phyloP scores from a whole-genome alignment of 2,113 vertebrate species.

The Oryzias javanicus region DNA sequence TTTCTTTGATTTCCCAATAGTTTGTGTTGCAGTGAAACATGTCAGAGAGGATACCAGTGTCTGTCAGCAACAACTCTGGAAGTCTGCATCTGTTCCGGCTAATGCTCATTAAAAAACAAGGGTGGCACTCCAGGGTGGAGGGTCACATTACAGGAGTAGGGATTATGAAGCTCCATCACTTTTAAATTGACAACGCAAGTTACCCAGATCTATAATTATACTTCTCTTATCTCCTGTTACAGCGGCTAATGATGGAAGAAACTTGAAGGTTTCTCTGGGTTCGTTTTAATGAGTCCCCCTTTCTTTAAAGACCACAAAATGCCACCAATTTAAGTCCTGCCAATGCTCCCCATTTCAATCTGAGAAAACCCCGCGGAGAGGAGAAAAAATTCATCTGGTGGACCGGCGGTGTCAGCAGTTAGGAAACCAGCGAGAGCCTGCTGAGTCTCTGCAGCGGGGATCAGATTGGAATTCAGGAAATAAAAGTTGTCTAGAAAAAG shows the following conservation, averaged over 20 bases:
- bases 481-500: slow-evolving; percentile 89
- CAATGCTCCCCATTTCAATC: slow-evolving; percentile 93
- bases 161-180: slow-evolving; percentile 87
- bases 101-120: slow-evolving; percentile 92
- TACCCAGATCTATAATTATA: slow-evolving; percentile 96
- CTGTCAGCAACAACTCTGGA: slow-evolving; percentile 71
- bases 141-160: slow-evolving; percentile 84
- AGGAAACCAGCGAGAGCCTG: slow-evolving; percentile 90
- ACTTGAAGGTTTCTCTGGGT: slow-evolving; percentile 81
- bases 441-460: slow-evolving; percentile 83
- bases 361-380: slow-evolving; percentile 87
- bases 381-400: slow-evolving; percentile 82
- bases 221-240: slow-evolving; percentile 93
- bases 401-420: slow-evolving; percentile 90
- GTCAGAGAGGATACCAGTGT: slow-evolving; percentile 22
- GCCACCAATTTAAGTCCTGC: slow-evolving; percentile 97
- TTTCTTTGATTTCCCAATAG: slow-evolving; percentile 4
- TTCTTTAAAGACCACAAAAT: slow-evolving; percentile 91
- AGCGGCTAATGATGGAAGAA: slow-evolving; percentile 90
- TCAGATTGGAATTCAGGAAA: slow-evolving; percentile 95
- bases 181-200: slow-evolving; percentile 97
- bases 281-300: slow-evolving; percentile 94
- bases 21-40: slow-evolving; percentile 20
- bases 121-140: slow-evolving; percentile 80
- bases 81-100: slow-evolving; percentile 73